Conservation (phyloP, 2,113 vertebrate species). For the Trochalopteron elliotii region DNA sequence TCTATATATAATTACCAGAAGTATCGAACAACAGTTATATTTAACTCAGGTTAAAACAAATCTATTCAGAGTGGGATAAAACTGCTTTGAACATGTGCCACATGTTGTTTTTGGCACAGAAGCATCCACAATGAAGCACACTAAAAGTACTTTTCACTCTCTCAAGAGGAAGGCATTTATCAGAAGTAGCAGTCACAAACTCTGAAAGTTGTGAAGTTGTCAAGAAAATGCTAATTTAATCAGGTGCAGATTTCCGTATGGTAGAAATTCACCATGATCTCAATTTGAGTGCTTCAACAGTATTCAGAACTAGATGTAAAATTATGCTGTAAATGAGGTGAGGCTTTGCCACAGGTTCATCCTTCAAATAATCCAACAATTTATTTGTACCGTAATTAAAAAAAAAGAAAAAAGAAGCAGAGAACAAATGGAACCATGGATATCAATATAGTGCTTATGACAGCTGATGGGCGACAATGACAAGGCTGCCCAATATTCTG, state of each 20-base stretch:
- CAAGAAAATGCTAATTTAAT: conserved; percentile 54
- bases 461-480: background rate
- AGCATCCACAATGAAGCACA: background rate
- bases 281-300: background rate
- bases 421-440: background rate
- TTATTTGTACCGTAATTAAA: background rate
- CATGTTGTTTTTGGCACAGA: background rate
- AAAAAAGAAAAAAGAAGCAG: no score
- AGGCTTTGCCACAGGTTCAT: background rate
- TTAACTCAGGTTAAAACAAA: background rate
- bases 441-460: background rate
- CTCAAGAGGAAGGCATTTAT: conserved; percentile 9
- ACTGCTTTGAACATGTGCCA: background rate
- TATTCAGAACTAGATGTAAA: background rate
- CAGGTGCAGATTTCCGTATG: background rate
- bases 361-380: background rate
- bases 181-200: background rate
- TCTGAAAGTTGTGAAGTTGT: conserved; percentile 5
- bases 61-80: background rate
- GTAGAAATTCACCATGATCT: background rate
- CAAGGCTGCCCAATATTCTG: background rate
- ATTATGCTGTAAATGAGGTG: background rate
- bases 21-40: background rate
- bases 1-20: background rate
- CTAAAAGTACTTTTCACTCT: background rate